Evolutionary conservation across 1,140 invertebrate genomes (phyloP), one percentile per base, ranked within the genome.

Genomic region (Sitobion miscanthi): DNA sequence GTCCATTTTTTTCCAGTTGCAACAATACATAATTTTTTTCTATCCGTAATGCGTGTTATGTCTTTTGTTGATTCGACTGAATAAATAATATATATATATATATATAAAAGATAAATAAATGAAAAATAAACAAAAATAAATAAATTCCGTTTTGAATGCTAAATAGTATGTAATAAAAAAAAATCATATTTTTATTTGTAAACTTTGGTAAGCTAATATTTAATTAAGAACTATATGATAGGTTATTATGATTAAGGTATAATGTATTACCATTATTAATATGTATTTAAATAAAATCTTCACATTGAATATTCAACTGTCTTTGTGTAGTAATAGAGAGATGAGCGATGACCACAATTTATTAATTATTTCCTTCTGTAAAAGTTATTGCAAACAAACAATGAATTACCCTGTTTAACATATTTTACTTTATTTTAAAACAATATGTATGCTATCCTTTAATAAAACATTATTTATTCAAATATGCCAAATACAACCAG

Each of bases 21-120:
- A 89, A 89, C 87, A 57, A 89, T 38, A 38, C 5, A 57, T 57
- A 25, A 57, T 89, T 57, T 89, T 89, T 89, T 38, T 54, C n/a
- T 89, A 89, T 89, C 20, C n/a, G 21, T 89, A 54, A 54, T 89
- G 20, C 35, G 20, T 54, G n/a, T 54, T 25, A n/a, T 88, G 11
- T 89, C 4, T 57, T 54, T 54, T 89, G 87, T 89, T 52, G n/a
- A 89, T 89, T 89, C 9, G 7, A 89, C 87, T 21, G 49, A 89
- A 89, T n/a, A 89, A 89, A 89, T 54, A 87, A 88, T 52, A 87
- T 38, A 42, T 42, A 47, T n/a, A 42, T 42, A 47, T n/a, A 35
- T 35, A 83, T 83, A 83, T 82, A 82, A 35, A 35, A 30, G 14
- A 47, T 87, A 49, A 47, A 47, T 49, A 87, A 87, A 49, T 77